A percentile compares a stretch with the other conserved stretches of the same genome.
These are phyloP conservation scores for Pipistrellus kuhlii DNA, from an alignment of 2,797 vertebrate genomes.

Conservation along the genomic window DNA sequence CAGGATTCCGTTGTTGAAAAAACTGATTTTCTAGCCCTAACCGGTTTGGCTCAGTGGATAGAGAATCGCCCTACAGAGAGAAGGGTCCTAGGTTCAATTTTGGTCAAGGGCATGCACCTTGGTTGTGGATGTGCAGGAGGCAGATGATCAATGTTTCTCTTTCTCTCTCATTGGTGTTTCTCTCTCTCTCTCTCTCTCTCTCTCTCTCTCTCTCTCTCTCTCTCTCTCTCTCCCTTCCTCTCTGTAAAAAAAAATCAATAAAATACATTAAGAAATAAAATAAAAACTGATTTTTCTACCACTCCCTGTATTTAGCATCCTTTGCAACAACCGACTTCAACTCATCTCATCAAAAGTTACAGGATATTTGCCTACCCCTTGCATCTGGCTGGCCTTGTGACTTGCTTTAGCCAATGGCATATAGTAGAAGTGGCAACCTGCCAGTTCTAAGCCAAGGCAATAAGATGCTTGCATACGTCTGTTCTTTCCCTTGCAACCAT, in stretches of 20 bases:
- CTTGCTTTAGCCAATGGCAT: background rate
- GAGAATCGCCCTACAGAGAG: no score
- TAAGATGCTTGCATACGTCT: background rate
- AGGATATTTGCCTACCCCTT: background rate
- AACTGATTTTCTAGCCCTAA: background rate
- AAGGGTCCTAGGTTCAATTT: no score
- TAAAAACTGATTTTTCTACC: background rate
- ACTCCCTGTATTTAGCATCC: background rate
- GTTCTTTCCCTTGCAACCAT: background rate
- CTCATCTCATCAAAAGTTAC: background rate
- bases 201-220: no score
- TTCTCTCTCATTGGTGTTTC: no score
- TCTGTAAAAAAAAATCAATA: no score
- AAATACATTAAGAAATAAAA: no score
- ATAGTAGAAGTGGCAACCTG: background rate
- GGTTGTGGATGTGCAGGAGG: no score
- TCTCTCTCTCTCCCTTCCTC: no score
- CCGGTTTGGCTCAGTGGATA: no score
- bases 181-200: no score
- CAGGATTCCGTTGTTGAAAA: background rate
- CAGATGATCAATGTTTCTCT: no score
- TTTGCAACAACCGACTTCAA: constrained; percentile 5
- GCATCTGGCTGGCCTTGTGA: background rate
- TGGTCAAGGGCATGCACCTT: no score
- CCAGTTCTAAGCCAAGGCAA: background rate